Conservation (phyloP, 2,888 invertebrate genomes). For the Nudaria mundana region DNA sequence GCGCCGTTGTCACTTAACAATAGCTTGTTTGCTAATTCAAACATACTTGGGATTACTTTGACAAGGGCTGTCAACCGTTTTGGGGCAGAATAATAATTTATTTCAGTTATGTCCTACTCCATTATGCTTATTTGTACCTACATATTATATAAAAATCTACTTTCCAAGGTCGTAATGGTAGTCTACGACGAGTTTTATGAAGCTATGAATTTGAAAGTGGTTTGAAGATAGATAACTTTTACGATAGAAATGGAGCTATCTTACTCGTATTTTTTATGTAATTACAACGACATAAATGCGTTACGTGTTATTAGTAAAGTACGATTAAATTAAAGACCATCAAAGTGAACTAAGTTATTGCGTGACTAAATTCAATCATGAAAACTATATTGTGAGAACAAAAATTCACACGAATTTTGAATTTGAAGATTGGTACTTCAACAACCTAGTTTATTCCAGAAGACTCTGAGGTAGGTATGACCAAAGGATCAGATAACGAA, state of each 20-base stretch:
- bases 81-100: conserved; percentile 28
- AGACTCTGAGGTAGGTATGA: conserved; percentile 13
- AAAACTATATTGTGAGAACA: no score
- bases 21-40: conserved; percentile 52
- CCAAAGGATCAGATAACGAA: no score
- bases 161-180: conserved; percentile 13
- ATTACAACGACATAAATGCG: no score
- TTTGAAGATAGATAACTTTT: conserved; percentile 11
- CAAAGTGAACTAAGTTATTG: no score
- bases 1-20: conserved; percentile 59
- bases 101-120: conserved; percentile 21
- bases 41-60: conserved; percentile 39
- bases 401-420: conserved; percentile 22
- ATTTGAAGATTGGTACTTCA: conserved; percentile 12
- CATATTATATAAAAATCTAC: conserved; percentile 9
- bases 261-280: conserved; percentile 5
- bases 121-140: conserved; percentile 7
- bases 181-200: conserved; percentile 23
- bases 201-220: conserved; percentile 20
- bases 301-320: no score
- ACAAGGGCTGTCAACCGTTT: conserved; percentile 35
- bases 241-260: not conserved
- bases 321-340: no score
- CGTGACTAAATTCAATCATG: conserved; percentile 44
- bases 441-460: conserved; percentile 15